These are phyloP conservation scores for Sycophila texana DNA, from an alignment of 2,888 invertebrate genomes.

Conservation along the genomic window DNA sequence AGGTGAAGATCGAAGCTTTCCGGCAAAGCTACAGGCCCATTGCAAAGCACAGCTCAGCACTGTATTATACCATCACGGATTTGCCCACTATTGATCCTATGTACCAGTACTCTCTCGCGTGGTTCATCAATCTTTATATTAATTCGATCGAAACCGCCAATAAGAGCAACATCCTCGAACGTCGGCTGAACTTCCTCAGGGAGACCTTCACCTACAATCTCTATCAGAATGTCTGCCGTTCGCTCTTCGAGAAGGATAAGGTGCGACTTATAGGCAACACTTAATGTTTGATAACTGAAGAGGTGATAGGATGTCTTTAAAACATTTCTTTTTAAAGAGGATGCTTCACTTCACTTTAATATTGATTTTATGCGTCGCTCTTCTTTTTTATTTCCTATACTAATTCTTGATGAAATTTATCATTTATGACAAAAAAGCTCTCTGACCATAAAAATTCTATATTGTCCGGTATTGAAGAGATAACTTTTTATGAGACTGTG, in stretches of 20 bases:
- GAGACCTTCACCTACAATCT: constrained; percentile 88
- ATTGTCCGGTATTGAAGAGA: too few relatives aligned
- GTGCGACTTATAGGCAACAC: constrained; percentile 68
- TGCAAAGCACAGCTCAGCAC: constrained; percentile 86
- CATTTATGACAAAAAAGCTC: too few relatives aligned
- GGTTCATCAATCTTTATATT: constrained; percentile 90
- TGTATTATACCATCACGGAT: constrained; percentile 90
- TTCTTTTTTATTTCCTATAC: too few relatives aligned
- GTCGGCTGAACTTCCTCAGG: constrained; percentile 82
- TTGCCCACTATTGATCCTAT: constrained; percentile 90
- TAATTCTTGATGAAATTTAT: too few relatives aligned
- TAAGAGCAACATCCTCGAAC: constrained; percentile 84
- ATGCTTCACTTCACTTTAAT: too few relatives aligned
- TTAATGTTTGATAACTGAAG: too few relatives aligned
- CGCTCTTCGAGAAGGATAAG: constrained; percentile 91
- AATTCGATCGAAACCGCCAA: constrained; percentile 86
- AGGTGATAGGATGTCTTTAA: too few relatives aligned
- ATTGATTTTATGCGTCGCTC: too few relatives aligned
- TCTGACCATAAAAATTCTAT: too few relatives aligned
- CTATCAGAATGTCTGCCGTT: constrained; percentile 88
- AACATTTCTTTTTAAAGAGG: too few relatives aligned
- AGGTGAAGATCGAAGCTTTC: constrained; percentile 86
- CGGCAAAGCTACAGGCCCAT: constrained; percentile 86
- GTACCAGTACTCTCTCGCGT: constrained; percentile 91
- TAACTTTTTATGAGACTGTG: too few relatives aligned